These are phyloP conservation scores for Slavum lentiscoides DNA, from an alignment of 2,888 invertebrate species.

Conservation along the genomic window DNA sequence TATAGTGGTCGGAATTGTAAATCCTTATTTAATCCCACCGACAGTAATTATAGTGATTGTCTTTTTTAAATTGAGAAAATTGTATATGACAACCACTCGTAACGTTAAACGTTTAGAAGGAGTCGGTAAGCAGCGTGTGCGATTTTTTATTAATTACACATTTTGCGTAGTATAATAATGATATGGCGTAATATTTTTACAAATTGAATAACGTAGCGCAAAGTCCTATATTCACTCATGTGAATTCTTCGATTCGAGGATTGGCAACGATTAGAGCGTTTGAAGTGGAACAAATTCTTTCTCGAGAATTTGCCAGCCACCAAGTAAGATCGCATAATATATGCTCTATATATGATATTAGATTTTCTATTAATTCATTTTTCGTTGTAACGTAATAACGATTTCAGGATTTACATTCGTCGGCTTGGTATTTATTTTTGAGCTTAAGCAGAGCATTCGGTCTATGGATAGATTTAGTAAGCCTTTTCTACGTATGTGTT, in stretches of 20 bases:
- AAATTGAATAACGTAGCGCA: constrained; percentile 67
- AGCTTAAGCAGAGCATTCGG: constrained; percentile 90
- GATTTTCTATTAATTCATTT: neutral
- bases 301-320: constrained; percentile 77
- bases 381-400: neutral
- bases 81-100: constrained; percentile 71
- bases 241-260: constrained; percentile 86
- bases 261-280: constrained; percentile 90
- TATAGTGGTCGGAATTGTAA: constrained; percentile 63
- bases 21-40: constrained; percentile 62
- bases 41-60: constrained; percentile 66
- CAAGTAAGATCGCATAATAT: constrained; percentile 62
- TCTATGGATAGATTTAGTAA: constrained; percentile 87
- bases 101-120: constrained; percentile 72
- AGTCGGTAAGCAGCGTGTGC: constrained; percentile 64
- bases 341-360: constrained; percentile 53
- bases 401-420: constrained; percentile 61
- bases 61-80: constrained; percentile 67
- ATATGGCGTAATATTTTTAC: neutral
- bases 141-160: neutral
- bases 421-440: constrained; percentile 90
- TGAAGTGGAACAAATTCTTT: constrained; percentile 76
- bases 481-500: constrained; percentile 80
- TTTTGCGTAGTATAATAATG: neutral
- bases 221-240: constrained; percentile 91